Evolutionary conservation across 2,113 vertebrate species (phyloP).

Genomic region (Emydura subglobosa): DNA sequence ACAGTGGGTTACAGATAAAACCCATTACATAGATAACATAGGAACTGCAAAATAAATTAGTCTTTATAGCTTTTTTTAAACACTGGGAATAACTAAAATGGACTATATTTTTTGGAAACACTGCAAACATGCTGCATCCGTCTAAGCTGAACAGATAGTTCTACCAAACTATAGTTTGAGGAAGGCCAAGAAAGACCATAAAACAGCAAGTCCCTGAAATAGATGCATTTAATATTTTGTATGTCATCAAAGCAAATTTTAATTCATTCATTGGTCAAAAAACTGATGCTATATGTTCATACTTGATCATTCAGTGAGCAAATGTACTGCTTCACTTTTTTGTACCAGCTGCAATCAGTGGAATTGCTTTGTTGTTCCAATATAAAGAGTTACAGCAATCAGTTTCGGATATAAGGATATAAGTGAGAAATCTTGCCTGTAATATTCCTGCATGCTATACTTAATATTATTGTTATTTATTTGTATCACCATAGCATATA

Average conservation of each 20-base stretch:
- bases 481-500: neutral
- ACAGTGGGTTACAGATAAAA: neutral
- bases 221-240: constrained; percentile 72
- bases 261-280: neutral
- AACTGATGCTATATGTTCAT: neutral
- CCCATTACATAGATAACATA: neutral
- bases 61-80: constrained; percentile 50
- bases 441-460: neutral
- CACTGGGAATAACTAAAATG: constrained; percentile 33
- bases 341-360: neutral
- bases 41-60: constrained; percentile 9
- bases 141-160: constrained; percentile 70
- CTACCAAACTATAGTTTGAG: constrained; percentile 71
- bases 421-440: neutral
- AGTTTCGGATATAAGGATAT: neutral
- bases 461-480: neutral
- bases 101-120: constrained; percentile 70
- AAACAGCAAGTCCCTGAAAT: constrained; percentile 69
- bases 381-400: neutral
- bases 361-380: neutral
- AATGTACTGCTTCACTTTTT: neutral
- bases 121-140: constrained; percentile 71
- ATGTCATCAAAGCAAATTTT: constrained; percentile 37
- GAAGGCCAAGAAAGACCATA: constrained; percentile 71
- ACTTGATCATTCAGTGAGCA: neutral